Conservation (phyloP, 2,888 invertebrate genomes). For the Cheilosia grossa region DNA sequence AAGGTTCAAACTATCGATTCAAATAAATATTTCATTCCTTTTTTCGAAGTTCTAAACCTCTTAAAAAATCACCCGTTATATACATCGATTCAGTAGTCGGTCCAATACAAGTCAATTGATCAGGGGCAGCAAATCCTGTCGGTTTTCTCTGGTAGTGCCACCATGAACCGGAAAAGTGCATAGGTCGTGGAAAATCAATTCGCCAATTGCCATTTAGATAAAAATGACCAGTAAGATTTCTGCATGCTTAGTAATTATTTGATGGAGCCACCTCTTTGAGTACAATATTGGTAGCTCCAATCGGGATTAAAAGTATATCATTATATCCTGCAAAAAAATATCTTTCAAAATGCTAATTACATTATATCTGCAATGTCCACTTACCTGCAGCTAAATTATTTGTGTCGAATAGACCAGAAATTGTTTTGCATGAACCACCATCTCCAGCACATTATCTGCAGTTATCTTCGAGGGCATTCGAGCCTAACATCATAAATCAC, state of each 20-base stretch:
- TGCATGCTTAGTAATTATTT: constrained; percentile 95
- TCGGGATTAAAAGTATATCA: constrained; percentile 94
- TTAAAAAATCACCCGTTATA: too few species aligned
- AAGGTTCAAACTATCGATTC: too few species aligned
- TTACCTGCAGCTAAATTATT: constrained; percentile 90
- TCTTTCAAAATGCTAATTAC: background rate
- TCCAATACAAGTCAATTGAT: constrained; percentile 92
- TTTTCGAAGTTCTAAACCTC: too few species aligned
- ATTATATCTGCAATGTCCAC: too few species aligned
- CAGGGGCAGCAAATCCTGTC: constrained; percentile 92
- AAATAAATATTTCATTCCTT: too few species aligned
- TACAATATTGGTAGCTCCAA: constrained; percentile 95
- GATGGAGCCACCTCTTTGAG: constrained; percentile 92
- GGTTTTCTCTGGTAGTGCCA: constrained; percentile 95
- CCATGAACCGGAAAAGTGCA: constrained; percentile 91
- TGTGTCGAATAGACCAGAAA: constrained; percentile 88
- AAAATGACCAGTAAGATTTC: constrained; percentile 92
- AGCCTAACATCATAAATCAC: constrained; percentile 97
- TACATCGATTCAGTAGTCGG: constrained; percentile 96
- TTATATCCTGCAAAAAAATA: constrained; percentile 89
- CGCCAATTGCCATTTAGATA: constrained; percentile 97
- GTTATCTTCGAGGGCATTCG: constrained; percentile 92
- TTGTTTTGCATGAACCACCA: constrained; percentile 93
- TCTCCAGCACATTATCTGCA: constrained; percentile 97
- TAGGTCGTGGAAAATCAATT: constrained; percentile 93